A percentile compares a stretch with the other conserved stretches of the same genome.
Conservation (phyloP, 2,113 vertebrate species). For the Variabilichromis moorii region DNA sequence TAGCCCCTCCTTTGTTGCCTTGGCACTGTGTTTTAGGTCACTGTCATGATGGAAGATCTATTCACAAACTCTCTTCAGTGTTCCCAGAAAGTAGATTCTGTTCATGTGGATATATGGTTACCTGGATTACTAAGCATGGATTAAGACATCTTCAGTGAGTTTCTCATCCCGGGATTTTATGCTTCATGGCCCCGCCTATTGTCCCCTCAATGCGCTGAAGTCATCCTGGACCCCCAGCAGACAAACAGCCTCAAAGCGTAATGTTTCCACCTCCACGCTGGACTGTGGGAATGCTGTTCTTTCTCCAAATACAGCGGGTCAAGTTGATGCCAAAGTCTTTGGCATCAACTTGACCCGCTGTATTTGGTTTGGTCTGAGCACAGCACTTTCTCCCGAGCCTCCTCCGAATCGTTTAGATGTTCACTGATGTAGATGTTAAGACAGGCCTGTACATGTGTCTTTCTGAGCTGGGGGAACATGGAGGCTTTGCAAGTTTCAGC, state of each 20-base stretch:
- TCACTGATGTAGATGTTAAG: background rate
- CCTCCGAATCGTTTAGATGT: background rate
- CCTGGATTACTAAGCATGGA: background rate
- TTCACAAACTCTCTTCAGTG: background rate
- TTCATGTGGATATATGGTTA: background rate
- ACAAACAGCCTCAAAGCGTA: background rate
- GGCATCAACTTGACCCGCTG: background rate
- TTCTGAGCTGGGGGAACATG: background rate
- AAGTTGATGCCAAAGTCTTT: background rate
- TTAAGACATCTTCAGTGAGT: background rate
- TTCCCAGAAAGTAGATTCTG: background rate
- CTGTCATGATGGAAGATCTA: fast-evolving
- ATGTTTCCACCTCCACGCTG: background rate
- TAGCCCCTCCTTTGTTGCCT: background rate
- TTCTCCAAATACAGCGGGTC: background rate
- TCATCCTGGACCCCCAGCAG: background rate
- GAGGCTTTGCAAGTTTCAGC: background rate
- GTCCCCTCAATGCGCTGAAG: background rate
- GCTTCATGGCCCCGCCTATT: background rate
- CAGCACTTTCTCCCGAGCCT: background rate
- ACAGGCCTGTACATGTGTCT: background rate
- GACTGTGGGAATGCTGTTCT: background rate
- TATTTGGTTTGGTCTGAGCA: background rate
- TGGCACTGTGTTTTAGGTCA: fast-evolving
- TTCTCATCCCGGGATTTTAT: background rate